Evolutionary conservation across 2,888 invertebrate species (phyloP), one percentile per base, ranked within the genome.

Genomic region (Phaonia tiefii): DNA sequence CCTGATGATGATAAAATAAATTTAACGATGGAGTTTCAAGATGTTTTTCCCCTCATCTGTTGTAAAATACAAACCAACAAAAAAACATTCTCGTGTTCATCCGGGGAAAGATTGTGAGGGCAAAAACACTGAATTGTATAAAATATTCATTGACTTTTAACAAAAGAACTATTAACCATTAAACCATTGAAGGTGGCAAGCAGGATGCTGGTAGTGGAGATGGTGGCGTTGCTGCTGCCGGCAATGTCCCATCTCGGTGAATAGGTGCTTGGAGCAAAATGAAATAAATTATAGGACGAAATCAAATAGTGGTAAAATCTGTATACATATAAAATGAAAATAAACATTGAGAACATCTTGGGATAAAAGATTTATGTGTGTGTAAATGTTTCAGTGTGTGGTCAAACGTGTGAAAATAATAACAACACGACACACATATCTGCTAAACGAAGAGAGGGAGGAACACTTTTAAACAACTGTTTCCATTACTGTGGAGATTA

Each of bases 91-190:
- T 67, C 39, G 7, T 17, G n/a, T n/a, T 49, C 39, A 80, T 20
- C n/a, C 51, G 42, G 44, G 17, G 25, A n/a, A 15, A 17, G 42
- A 42, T 39, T 31, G 63, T 25, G 37, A 42, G n/a, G n/a, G n/a
- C n/a, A 65, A 54, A 80, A 46, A 49, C 8, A 31, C 31, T 31
- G 31, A 31, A 31, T 31, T 56, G 42, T 58, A 80, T 80, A 69
- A 83, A 82, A 82, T 83, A 83, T 82, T 83, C 81, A 81, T 77
- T 84, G 83, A 79, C 75, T 84, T 83, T 83, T 79, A 83, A 83
- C 84, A 83, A 82, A 84, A 82, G 80, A 80, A 80, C 83, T 82
- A 83, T 84, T 84, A 84, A 84, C 76, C 75, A 39, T 74, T 71
- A 77, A 72, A 79, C 71, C 31, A 5, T 31, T n/a, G 63, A 74